Evolutionary conservation across 2,113 vertebrate species (phyloP).

Genomic region (Notechis scutatus): DNA sequence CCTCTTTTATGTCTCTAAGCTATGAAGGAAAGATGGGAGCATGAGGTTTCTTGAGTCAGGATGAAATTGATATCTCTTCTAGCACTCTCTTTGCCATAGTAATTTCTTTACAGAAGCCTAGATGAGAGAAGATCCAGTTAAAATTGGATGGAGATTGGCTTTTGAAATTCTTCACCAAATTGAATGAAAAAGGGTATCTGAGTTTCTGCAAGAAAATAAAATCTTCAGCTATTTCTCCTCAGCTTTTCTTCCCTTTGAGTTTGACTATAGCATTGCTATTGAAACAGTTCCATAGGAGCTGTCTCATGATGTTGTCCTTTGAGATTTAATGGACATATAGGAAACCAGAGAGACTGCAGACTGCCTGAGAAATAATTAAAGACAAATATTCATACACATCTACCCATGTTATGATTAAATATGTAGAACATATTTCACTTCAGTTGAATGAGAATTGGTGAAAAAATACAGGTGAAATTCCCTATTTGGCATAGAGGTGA

Average conservation of each 20-base stretch:
- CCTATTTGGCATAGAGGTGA: background rate
- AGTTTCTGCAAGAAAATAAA: background rate
- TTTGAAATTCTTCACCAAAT: background rate
- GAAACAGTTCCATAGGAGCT: background rate
- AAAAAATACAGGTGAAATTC: background rate
- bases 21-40: background rate
- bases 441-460: background rate
- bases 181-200: background rate
- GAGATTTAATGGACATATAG: background rate
- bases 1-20: background rate
- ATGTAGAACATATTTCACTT: background rate
- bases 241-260: background rate
- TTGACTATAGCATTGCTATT: background rate
- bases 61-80: background rate
- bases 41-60: background rate
- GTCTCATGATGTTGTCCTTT: background rate
- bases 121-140: background rate
- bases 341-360: background rate
- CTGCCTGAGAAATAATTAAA: background rate
- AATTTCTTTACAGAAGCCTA: background rate
- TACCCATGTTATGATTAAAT: background rate
- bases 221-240: background rate
- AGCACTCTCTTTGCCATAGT: background rate
- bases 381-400: background rate
- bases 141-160: background rate